Percentiles rank a stretch among this genome's conserved stretches.
phyloP scores from a whole-genome alignment of 2,888 invertebrate species.

The Caenorhabditis sp. region DNA sequence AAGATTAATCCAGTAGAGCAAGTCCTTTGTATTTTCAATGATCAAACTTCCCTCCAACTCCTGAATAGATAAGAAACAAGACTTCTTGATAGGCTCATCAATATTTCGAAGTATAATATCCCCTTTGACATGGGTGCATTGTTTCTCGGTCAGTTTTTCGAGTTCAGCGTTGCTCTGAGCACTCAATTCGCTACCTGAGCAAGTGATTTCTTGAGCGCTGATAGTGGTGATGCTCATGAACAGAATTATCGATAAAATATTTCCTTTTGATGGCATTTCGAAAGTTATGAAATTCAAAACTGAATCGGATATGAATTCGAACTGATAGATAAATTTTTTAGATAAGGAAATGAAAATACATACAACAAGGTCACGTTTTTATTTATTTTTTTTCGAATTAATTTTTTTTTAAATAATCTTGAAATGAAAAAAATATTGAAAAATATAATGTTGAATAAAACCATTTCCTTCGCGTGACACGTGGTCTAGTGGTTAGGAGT shows the following conservation, averaged over 20 bases:
- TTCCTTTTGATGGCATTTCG: neutral
- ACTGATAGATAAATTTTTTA: too few relatives aligned
- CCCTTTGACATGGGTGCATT: neutral
- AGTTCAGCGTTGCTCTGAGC: neutral
- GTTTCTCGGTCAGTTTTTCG: neutral
- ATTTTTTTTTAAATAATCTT: too few relatives aligned
- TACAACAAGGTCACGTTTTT: too few relatives aligned
- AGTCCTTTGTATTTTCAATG: neutral
- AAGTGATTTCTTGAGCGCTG: neutral
- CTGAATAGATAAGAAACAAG: neutral
- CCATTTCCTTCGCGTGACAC: too few relatives aligned
- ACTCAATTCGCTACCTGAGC: neutral
- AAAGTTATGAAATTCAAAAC: neutral
- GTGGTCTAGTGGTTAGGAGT: too few relatives aligned
- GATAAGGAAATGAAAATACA: too few relatives aligned
- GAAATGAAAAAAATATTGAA: too few relatives aligned
- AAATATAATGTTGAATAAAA: too few relatives aligned
- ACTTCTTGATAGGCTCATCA: neutral
- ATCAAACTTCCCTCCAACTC: neutral
- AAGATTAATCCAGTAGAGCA: neutral
- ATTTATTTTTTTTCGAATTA: too few relatives aligned
- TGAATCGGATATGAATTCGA: too few relatives aligned
- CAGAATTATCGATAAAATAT: conserved; percentile 1
- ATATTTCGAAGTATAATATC: neutral
- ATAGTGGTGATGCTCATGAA: neutral